phyloP scores from a whole-genome alignment of 2,113 vertebrate species.

The Gallinago media region DNA sequence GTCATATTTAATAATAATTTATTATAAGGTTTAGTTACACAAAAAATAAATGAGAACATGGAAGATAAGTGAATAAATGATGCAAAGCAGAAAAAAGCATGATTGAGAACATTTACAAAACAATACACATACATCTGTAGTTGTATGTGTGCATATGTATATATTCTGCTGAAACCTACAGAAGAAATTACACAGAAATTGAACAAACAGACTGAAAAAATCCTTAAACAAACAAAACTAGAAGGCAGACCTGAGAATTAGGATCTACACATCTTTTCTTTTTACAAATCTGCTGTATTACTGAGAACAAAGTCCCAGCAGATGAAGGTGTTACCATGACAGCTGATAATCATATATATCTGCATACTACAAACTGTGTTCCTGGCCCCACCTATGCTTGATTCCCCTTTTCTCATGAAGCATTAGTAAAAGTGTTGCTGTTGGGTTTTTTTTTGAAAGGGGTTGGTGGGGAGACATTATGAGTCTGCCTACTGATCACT shows the following conservation, averaged over 20 bases:
- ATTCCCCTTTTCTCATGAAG: background rate
- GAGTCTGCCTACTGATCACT: background rate
- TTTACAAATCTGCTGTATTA: background rate
- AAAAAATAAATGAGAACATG: constrained; percentile 55
- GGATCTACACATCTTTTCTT: background rate
- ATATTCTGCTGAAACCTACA: constrained; percentile 29
- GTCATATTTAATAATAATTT: constrained; percentile 64
- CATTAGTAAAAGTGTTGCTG: background rate
- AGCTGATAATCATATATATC: background rate
- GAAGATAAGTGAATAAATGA: constrained; percentile 37
- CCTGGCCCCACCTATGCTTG: background rate
- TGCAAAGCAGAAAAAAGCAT: constrained; percentile 34
- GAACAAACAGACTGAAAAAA: background rate
- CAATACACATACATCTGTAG: constrained; percentile 16
- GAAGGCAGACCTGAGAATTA: constrained; percentile 60
- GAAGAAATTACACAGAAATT: constrained; percentile 35
- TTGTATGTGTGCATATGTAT: constrained; percentile 1
- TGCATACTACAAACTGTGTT: background rate
- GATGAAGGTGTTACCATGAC: background rate
- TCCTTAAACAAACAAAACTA: constrained; percentile 21
- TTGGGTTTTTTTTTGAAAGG: background rate
- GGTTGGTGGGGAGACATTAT: background rate
- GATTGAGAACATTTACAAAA: constrained; percentile 35
- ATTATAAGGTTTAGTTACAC: constrained; percentile 56
- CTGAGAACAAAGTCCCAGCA: background rate